phyloP scores from a whole-genome alignment of 1,140 invertebrate genomes.

The Bombus terrestris region DNA sequence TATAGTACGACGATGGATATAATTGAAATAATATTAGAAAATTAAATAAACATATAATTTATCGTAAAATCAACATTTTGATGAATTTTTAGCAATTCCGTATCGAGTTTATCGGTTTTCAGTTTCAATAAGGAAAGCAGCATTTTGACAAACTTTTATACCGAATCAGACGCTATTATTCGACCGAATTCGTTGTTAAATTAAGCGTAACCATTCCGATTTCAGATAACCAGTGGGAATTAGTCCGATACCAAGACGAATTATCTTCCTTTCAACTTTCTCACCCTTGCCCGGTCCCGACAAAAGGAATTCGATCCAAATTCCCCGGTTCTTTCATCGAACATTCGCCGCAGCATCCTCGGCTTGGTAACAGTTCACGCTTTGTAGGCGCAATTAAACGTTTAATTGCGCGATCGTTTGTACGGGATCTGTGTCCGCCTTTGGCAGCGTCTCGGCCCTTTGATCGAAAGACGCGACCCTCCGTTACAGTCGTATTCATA shows the following conservation, averaged over 20 bases:
- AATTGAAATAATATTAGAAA: too few species aligned
- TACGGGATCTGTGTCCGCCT: constrained; percentile 4
- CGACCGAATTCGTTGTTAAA: background rate
- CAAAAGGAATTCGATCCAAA: constrained; percentile 2
- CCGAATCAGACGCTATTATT: background rate
- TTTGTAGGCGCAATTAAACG: constrained; percentile 39
- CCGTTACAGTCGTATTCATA: constrained; percentile 11
- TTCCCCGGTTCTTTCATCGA: background rate
- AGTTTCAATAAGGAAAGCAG: background rate
- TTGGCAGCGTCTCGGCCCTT: constrained; percentile 13
- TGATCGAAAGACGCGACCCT: constrained; percentile 24
- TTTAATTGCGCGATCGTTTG: constrained; percentile 33
- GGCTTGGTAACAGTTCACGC: constrained; percentile 5
- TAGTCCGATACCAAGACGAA: background rate
- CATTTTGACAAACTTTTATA: background rate
- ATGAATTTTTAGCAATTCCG: too few species aligned
- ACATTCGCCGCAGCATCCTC: background rate
- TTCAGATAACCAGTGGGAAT: background rate
- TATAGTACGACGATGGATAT: too few species aligned
- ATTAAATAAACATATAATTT: too few species aligned
- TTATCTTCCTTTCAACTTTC: background rate
- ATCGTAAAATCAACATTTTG: background rate
- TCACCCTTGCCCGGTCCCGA: constrained; percentile 3
- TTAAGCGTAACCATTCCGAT: background rate
- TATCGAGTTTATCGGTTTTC: background rate